phyloP scores from a whole-genome alignment of 2,113 vertebrate species.

The Cephalophus harveyi region DNA sequence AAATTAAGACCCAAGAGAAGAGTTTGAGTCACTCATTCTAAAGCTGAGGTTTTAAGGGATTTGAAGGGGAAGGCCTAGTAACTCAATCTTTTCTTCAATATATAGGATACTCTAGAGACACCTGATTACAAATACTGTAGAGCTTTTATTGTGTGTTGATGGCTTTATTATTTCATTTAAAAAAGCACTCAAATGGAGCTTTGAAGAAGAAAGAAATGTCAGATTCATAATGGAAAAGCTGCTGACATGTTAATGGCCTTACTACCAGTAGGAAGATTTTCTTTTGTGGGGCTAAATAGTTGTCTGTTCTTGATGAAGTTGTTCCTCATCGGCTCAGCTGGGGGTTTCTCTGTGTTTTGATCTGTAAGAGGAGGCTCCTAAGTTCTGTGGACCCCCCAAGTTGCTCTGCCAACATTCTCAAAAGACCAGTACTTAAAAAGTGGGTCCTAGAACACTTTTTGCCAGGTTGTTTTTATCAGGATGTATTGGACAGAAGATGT shows the following conservation, averaged over 20 bases:
- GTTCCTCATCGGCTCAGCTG: background rate
- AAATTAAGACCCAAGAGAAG: conserved; percentile 62
- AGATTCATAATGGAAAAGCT: conserved; percentile 30
- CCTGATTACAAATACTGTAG: conserved; percentile 15
- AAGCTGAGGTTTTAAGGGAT: conserved; percentile 59
- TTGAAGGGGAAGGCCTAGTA: background rate
- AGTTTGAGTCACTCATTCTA: conserved; percentile 68
- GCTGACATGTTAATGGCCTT: background rate
- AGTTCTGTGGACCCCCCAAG: background rate
- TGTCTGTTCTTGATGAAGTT: conserved; percentile 35
- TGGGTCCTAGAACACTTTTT: background rate
- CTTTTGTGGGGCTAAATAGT: background rate
- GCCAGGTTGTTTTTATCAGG: background rate
- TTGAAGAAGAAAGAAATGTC: conserved; percentile 37
- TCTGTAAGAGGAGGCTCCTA: background rate
- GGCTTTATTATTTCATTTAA: conserved; percentile 56
- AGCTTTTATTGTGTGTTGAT: conserved; percentile 51
- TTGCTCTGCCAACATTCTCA: background rate
- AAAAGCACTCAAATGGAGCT: conserved; percentile 28
- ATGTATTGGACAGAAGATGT: background rate
- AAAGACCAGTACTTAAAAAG: background rate
- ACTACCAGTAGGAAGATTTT: conserved; percentile 8
- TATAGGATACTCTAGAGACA: conserved; percentile 10
- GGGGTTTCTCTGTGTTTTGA: background rate
- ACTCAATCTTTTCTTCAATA: conserved; percentile 58